Conservation (phyloP, 2,113 vertebrate species). For the Nothoprocta pentlandii region DNA sequence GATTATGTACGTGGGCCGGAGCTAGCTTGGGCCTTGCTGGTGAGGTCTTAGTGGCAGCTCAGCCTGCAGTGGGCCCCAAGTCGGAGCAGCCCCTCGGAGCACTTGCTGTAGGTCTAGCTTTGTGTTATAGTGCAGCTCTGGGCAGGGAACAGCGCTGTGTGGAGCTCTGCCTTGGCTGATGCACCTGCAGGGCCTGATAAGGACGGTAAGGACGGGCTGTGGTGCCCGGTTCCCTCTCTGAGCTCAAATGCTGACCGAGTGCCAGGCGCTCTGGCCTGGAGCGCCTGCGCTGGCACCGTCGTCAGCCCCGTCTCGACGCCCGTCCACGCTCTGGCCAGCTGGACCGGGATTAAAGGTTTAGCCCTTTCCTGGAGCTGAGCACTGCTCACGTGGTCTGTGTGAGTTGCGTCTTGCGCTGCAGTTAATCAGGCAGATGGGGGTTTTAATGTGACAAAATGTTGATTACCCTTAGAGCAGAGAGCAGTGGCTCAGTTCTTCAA, state of each 20-base stretch:
- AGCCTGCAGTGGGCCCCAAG: neutral
- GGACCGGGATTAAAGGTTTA: conserved; percentile 21
- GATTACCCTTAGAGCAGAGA: neutral
- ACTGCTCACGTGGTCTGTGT: neutral
- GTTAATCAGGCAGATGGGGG: conserved; percentile 39
- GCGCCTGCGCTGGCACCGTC: neutral
- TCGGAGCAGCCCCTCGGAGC: neutral
- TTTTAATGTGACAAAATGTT: neutral
- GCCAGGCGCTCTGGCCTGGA: neutral
- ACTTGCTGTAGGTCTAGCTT: neutral
- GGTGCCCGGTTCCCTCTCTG: too few relatives aligned
- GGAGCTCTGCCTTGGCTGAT: neutral
- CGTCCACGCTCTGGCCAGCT: neutral
- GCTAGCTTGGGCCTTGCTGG: neutral
- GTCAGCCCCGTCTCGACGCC: neutral
- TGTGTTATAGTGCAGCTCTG: neutral
- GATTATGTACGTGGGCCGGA: neutral
- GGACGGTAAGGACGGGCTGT: too few relatives aligned
- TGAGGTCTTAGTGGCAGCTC: neutral
- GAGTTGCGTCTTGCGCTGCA: neutral
- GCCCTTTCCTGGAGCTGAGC: neutral
- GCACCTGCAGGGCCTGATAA: neutral
- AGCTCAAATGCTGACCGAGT: neutral
- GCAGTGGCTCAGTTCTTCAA: neutral
- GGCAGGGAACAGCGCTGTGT: neutral